phyloP scores from a whole-genome alignment of 1,140 invertebrate species.

The Paracyclopina nana region DNA sequence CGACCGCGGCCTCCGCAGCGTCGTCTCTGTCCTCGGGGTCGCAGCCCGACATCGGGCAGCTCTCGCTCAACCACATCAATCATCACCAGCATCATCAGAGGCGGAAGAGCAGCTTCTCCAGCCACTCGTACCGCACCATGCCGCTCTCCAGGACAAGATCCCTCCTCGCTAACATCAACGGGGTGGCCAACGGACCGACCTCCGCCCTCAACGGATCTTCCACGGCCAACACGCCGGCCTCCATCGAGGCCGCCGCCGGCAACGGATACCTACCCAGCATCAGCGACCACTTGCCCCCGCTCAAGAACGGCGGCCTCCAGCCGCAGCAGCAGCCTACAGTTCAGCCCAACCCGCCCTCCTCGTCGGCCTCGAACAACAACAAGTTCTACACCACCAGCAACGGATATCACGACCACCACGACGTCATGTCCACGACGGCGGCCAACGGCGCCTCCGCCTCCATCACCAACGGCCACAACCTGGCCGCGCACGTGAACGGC shows the following conservation, averaged over 20 bases:
- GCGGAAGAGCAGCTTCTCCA: too few species aligned
- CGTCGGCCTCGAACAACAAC: constrained; percentile 10
- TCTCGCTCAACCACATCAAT: too few species aligned
- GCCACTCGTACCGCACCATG: too few species aligned
- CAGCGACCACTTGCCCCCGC: constrained; percentile 22
- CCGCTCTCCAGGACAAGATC: constrained; percentile 29
- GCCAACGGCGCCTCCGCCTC: constrained; percentile 18
- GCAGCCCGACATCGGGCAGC: too few species aligned
- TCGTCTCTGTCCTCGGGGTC: too few species aligned
- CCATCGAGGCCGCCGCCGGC: constrained; percentile 18
- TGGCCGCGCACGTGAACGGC: constrained; percentile 18
- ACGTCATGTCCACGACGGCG: constrained; percentile 20
- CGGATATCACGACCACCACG: constrained; percentile 16
- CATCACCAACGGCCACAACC: constrained; percentile 15
- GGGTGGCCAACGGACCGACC: constrained; percentile 15
- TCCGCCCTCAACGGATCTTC: constrained; percentile 17
- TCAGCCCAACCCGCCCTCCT: constrained; percentile 8
- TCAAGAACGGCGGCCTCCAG: constrained; percentile 24
- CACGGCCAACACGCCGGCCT: constrained; percentile 19
- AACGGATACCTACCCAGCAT: neutral
- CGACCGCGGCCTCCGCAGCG: too few species aligned
- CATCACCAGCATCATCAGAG: too few species aligned
- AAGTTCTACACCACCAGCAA: constrained; percentile 12
- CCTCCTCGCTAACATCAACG: constrained; percentile 27
- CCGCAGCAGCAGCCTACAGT: constrained; percentile 25